Base-by-base conservation (phyloP, 1,140 invertebrate species). In the Anoplolepis gracilipes region DNA sequence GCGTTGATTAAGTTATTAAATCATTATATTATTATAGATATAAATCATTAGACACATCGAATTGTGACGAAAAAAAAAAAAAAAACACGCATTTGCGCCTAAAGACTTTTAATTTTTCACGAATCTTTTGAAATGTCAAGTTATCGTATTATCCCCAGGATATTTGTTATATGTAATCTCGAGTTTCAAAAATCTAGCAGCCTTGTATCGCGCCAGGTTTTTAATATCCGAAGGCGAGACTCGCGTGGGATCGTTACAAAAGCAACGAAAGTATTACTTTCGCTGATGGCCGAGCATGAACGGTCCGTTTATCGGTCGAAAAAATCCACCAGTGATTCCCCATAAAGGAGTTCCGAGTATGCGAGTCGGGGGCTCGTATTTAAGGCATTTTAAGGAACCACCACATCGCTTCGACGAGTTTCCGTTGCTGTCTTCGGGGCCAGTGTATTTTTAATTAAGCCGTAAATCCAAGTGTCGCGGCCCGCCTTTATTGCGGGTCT, bases 371-470 rank as follows among this genome's bases (percentile, higher is more conserved):
- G 85, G 73, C 85, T 90, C 91, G 88, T 92, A 92, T 92, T 92
- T 92, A 92, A 92, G 57, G 79, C 65, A 91, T 78, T 93, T 92
- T 92, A 93, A 91, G 87, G 33, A 84, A 88, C 79, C 88, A 84
- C 70, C 65, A n/a, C 33, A 16, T 70, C 64, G 70, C 36, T 84
- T 89, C 72, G 53, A 86, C 77, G 82, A 91, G 90, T 91, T 87
- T 92, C 91, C 89, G 90, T 81, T 39, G 79, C 55, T 67, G 82
- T 90, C 75, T 55, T 59, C 75, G 25, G 39, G 59, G 46, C 85
- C 76, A 61, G 65, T n/a, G 89, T 86, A 86, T 92, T 93, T 93
- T 93, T 92, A 92, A 93, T 93, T 92, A 92, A 93, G 92, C 87
- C 90, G 88, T 93, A 92, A 93, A 93, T 92, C 91, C 90, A 90